These are phyloP conservation scores for Ophion ventricosus DNA, from an alignment of 2,888 invertebrate species.

Conservation along the genomic window DNA sequence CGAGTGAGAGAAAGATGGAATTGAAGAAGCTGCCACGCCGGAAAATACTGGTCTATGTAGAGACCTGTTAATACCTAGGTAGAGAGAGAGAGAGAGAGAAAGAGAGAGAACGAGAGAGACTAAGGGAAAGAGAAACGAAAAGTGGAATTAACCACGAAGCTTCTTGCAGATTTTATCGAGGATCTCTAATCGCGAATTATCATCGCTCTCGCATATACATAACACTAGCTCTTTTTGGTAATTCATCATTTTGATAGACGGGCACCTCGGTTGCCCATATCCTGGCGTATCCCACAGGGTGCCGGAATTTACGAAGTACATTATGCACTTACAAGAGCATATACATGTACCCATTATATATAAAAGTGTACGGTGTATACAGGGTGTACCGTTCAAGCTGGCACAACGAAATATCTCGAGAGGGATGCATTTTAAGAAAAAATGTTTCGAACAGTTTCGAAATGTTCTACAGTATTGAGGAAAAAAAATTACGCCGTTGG, in stretches of 20 bases:
- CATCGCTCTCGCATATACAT: slow-evolving; percentile 44
- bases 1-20: slow-evolving; percentile 7
- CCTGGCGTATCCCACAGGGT: slow-evolving; percentile 58
- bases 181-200: slow-evolving; percentile 71
- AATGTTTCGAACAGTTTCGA: background rate
- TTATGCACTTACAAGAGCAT: slow-evolving; percentile 45
- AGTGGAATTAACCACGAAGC: slow-evolving; percentile 42
- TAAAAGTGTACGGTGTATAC: background rate
- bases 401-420: background rate
- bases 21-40: background rate
- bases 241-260: slow-evolving; percentile 77
- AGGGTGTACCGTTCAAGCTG: background rate
- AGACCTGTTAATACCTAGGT: no score
- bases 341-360: slow-evolving; percentile 23
- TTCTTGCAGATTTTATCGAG: slow-evolving; percentile 58
- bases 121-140: slow-evolving; percentile 13
- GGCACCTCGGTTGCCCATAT: slow-evolving; percentile 66
- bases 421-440: background rate
- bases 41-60: slow-evolving; percentile 14
- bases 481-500: background rate
- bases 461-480: background rate
- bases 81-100: no score
- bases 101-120: slow-evolving; percentile 1
- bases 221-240: slow-evolving; percentile 69
- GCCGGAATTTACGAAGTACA: slow-evolving; percentile 67